These are phyloP conservation scores for Talpa occidentalis DNA, from an alignment of 2,113 vertebrate species.

Conservation along the genomic window DNA sequence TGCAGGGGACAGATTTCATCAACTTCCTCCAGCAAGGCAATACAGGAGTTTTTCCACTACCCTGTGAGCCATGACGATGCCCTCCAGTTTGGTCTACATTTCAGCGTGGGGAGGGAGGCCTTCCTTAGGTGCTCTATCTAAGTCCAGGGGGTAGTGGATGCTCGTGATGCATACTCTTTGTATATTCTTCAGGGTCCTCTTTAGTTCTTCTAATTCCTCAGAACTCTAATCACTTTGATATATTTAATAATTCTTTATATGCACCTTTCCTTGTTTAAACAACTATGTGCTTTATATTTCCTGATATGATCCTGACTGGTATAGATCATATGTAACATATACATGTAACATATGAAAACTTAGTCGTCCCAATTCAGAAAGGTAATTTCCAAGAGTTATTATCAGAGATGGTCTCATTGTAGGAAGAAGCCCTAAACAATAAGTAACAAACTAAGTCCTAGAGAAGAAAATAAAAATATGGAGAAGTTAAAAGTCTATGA, in stretches of 20 bases:
- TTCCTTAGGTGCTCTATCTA: not conserved
- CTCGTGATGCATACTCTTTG: not conserved
- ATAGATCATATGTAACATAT: not conserved
- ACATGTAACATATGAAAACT: not conserved
- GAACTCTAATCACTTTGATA: not conserved
- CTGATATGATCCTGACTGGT: not conserved
- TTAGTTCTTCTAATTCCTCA: not conserved
- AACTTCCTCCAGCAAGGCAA: not conserved
- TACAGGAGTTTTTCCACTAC: not conserved
- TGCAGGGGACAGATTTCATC: not conserved
- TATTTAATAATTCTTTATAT: not conserved
- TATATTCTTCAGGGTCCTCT: not conserved
- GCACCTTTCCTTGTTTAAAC: not conserved
- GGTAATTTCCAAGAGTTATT: not conserved
- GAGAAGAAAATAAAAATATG: not conserved
- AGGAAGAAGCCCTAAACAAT: not conserved
- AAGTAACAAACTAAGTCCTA: not conserved
- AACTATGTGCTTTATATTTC: not conserved
- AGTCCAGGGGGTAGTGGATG: not conserved
- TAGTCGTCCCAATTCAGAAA: slow-evolving; percentile 14
- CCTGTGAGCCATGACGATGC: not conserved
- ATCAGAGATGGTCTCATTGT: not conserved
- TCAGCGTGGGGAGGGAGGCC: not conserved
- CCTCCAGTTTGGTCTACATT: not conserved
- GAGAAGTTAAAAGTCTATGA: not conserved